Conservation (phyloP, 1,140 invertebrate species). For the Drosophila tani region DNA sequence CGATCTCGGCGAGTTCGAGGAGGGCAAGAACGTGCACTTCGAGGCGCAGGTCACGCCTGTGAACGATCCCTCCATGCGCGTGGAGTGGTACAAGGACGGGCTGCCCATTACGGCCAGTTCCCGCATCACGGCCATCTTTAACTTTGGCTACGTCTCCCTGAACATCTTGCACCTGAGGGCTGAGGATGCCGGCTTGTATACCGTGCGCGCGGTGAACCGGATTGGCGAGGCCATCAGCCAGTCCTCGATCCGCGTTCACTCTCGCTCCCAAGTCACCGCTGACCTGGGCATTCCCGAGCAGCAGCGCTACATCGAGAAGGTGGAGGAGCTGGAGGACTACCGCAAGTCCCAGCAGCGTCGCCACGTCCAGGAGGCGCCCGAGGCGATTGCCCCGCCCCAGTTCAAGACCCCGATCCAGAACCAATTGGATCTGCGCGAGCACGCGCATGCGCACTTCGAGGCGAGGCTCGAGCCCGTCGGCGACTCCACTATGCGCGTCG, state of each 20-base stretch:
- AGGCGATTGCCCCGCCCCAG: conserved; percentile 92
- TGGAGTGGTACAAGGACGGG: conserved; percentile 99
- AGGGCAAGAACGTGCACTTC: conserved; percentile 97
- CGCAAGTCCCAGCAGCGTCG: conserved; percentile 91
- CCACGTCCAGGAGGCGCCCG: conserved; percentile 91
- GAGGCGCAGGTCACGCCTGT: conserved; percentile 97
- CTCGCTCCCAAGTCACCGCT: conserved; percentile 91
- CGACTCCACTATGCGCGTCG: conserved; percentile 95
- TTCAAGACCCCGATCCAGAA: conserved; percentile 97
- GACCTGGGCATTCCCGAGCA: conserved; percentile 96
- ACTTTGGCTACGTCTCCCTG: conserved; percentile 99
- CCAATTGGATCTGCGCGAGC: conserved; percentile 94
- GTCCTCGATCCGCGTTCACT: conserved; percentile 91
- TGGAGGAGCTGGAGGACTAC: conserved; percentile 96
- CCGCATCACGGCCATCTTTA: conserved; percentile 97
- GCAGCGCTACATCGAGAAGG: conserved; percentile 96
- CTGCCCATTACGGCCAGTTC: conserved; percentile 96
- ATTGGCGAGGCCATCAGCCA: conserved; percentile 94
- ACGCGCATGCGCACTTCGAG: conserved; percentile 98
- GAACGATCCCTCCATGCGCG: conserved; percentile 98
- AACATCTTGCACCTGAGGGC: conserved; percentile 98
- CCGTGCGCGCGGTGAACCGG: conserved; percentile 94
- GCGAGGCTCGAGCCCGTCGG: conserved; percentile 96
- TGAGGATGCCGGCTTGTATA: conserved; percentile 97
- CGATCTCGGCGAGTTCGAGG: conserved; percentile 94